Base-by-base conservation (phyloP, 2,797 vertebrate genomes). In the Sebastes paucispinis region DNA sequence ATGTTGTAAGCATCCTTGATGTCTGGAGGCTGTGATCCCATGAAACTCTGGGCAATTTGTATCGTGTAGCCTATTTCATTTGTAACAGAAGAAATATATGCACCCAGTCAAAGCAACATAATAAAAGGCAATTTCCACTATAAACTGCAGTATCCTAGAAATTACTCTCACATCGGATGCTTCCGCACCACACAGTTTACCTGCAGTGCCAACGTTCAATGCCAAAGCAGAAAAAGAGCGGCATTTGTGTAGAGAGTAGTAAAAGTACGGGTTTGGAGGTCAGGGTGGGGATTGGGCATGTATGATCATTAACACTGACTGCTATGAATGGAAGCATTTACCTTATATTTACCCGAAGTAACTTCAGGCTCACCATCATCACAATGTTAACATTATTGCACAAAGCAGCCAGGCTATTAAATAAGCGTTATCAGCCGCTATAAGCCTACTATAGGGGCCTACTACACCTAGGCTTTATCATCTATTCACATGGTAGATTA, bases 1-100 rank as follows among this genome's bases (percentile, higher is more conserved):
- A 32, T 59, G 25, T 18, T 66, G 55, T 47, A 54, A 66, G 20
- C 52, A 71, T 73, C 62, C 66, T 77, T 80, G 70, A 75, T 75
- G 71, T 73, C 74, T 75, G 16, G n/a, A 73, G 73, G 73, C 31
- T 60, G 36, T 39, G 73, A 69, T 69, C 47, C 22, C 24, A 27
- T 50, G 73, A 64, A 18, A 31, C 64, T 72, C 12, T 20, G 8
- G 22, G 34, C 20, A 8, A 43, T 75, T 58, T 59, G 31, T 52
- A 55, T 54, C 13, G 22, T 12, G 22, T 29, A 47, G 14, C 6
- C 43, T 47, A 68, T 68, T 71, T 64, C 4, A 62, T 70, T 12
- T 32, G 47, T 24, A 36, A 8, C 22, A 32, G 63, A 68, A 32
- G 54, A 69, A 70, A 73, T 63, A 24, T 25, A 70, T 70, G 31